phyloP scores from a whole-genome alignment of 2,113 vertebrate genomes.

The Gavialis gangeticus region DNA sequence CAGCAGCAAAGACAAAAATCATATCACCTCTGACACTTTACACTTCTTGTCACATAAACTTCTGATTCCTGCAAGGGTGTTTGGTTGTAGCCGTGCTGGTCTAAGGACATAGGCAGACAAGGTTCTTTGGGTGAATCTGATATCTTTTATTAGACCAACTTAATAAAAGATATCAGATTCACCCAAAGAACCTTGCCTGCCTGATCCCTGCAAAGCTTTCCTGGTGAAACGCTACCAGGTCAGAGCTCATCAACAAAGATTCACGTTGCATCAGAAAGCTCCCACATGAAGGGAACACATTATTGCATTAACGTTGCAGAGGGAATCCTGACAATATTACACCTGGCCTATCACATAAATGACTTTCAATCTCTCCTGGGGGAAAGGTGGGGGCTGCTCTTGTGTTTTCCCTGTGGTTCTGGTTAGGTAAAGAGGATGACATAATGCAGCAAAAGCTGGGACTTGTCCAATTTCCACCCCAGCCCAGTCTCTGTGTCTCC shows the following conservation, averaged over 20 bases:
- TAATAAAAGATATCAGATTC: too few species aligned
- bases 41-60: background rate
- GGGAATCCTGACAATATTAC: background rate
- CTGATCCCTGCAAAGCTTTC: background rate
- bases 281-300: fast-evolving
- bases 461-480: background rate
- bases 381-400: background rate
- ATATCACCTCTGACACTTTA: background rate
- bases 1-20: background rate
- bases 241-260: background rate
- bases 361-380: background rate
- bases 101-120: too few species aligned
- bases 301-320: background rate
- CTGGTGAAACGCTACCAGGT: background rate
- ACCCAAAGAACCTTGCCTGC: background rate
- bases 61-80: background rate
- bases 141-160: too few species aligned
- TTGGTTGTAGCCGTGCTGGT: too few species aligned
- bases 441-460: background rate
- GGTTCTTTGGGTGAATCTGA: too few species aligned
- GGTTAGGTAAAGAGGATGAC: background rate
- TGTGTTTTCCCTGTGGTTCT: background rate
- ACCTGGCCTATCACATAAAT: background rate
- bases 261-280: background rate
- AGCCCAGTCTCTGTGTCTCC: background rate